Base-by-base conservation (phyloP, 2,888 invertebrate species). In the Ernsta delagoae region DNA sequence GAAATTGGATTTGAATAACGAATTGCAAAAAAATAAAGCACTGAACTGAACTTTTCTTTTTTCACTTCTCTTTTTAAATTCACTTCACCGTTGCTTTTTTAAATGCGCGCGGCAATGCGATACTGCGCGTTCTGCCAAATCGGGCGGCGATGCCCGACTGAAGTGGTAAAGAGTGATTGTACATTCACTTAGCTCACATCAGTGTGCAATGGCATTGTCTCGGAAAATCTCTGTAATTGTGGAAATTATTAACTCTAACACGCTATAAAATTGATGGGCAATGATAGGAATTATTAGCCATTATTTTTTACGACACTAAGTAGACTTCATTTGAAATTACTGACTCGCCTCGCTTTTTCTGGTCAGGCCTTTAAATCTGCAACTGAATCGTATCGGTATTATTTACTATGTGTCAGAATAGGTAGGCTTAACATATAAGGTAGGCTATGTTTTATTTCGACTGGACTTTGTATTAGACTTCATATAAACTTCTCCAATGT, bases 261-360 rank as follows among this genome's bases (percentile, higher is more conserved):
- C 53, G 53, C 53, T 53, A 53, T 53, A 53, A 53, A 53, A 53
- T 53, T 53, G 53, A 53, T 53, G 53, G 53, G 24, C 53, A 24
- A 53, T 53, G 53, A 53, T 53, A 53, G 53, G 9, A 24, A 53
- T 53, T 24, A 53, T 53, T 24, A 53, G 53, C 9, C 24, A 53
- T 53, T 50, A 50, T 12, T 16, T 50, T 50, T 50, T 50, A 50
- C 50, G 50, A 50, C 48, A 7, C 36, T 39, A 39, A 39, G 36
- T 39, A 39, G 36, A 24, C 24, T 24, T 39, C 7, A 7, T 39
- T 39, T 39, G 36, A 39, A 39, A 39, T 39, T 39, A 3, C 24
- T 24, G 24, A 1, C 24, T 24, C 24, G 24, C 3, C 24, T 24
- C 24, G 24, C 24, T 24, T 24, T 24, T 24, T 24, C 24, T 24